Base-by-base conservation (phyloP, 2,888 invertebrate species). In the Celastrina argiolus region DNA sequence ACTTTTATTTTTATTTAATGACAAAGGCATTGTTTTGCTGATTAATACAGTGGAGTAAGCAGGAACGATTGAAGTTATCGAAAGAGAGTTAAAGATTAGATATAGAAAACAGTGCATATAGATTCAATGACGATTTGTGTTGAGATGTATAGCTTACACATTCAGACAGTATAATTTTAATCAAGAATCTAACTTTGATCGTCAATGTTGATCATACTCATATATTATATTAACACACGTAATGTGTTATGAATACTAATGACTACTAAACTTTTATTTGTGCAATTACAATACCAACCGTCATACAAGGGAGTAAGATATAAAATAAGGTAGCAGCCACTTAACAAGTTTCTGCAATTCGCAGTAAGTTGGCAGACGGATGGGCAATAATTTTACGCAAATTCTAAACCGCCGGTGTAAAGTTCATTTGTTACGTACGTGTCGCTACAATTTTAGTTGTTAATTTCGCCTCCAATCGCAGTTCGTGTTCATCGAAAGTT, bases 381-480 rank as follows among this genome's bases (percentile, higher is more conserved):
- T 14, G 14, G 51, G 51, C 51, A 51, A 51, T 51, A 10, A 51
- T 26, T 51, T 51, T 22, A 51, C 51, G 22, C 51, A 51, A 51
- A 51, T 51, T 5, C 51, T 51, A 51, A 5, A 26, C 51, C 22
- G 18, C 18, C 10, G 4, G 51, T 51, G 51, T 51, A 26, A 51
- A 51, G 51, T 26, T 51, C 51, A 51, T 51, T 22, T 51, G 51
- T 51, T 51, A 51, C 51, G 51, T 51, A 51, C 51, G 22, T 51
- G 51, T 51, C 22, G 26, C 51, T 4, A 22, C 51, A 51, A 51
- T 26, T 51, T 51, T 26, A 12, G 18, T 12, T 14, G 51, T 51
- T 45, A 51, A 51, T 51, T 51, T 51, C 12, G 12, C 22, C 14
- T 1, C 51, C 22, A 51, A 51, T 51, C 12, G 31, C 7, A 31